phyloP scores from a whole-genome alignment of 2,888 invertebrate genomes.

The Graphium colonna region DNA sequence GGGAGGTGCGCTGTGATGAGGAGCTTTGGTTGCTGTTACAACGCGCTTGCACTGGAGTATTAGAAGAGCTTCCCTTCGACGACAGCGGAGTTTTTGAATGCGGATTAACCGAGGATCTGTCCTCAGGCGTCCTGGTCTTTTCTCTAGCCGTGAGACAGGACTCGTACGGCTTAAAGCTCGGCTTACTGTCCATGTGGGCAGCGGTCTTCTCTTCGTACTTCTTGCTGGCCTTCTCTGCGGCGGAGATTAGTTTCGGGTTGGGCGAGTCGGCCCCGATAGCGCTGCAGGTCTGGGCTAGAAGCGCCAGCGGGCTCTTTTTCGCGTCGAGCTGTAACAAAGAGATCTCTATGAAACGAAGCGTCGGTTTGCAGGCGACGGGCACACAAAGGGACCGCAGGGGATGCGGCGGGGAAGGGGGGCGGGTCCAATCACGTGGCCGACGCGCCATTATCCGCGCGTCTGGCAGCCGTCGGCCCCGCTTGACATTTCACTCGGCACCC shows the following conservation, averaged over 20 bases:
- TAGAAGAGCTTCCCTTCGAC: conserved; percentile 75
- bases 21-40: conserved; percentile 90
- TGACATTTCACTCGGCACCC: conserved; percentile 80
- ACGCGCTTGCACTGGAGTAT: conserved; percentile 76
- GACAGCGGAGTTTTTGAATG: conserved; percentile 80
- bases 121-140: conserved; percentile 84
- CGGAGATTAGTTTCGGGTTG: conserved; percentile 86
- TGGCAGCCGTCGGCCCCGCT: conserved; percentile 79
- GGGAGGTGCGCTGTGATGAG: conserved; percentile 82
- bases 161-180: conserved; percentile 89
- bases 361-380: conserved; percentile 74
- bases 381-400: conserved; percentile 67
- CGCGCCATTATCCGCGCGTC: conserved; percentile 80
- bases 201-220: conserved; percentile 83
- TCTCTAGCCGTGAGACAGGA: conserved; percentile 82
- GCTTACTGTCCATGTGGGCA: conserved; percentile 78
- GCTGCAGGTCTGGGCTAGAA: conserved; percentile 98
- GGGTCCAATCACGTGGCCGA: conserved; percentile 78
- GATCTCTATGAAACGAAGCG: conserved; percentile 75
- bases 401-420: conserved; percentile 44
- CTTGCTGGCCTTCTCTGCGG: conserved; percentile 85
- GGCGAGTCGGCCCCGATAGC: conserved; percentile 96
- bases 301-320: conserved; percentile 97
- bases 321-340: conserved; percentile 94
- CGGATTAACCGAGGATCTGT: conserved; percentile 76